Evolutionary conservation across 2,797 vertebrate genomes (phyloP).

Genomic region (Sarcophilus harrisii): DNA sequence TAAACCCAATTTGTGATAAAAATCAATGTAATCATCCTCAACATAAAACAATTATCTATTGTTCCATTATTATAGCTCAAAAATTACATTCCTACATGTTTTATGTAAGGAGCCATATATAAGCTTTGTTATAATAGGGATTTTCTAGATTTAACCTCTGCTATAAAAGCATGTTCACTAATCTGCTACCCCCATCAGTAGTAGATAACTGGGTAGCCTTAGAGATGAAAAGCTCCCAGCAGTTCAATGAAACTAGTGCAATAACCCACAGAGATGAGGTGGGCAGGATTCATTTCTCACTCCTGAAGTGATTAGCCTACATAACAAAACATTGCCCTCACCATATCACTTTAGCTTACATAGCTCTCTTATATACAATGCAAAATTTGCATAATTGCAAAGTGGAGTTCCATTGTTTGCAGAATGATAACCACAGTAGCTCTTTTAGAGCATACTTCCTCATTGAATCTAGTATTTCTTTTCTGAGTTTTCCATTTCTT

Average conservation of each 20-base stretch:
- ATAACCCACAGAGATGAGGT: not conserved
- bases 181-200: not conserved
- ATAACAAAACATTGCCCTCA: not conserved
- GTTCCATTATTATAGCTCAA: constrained; percentile 29
- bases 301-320: not conserved
- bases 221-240: constrained; percentile 43
- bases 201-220: constrained; percentile 22
- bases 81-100: not conserved
- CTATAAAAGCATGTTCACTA: constrained; percentile 38
- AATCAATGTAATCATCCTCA: constrained; percentile 7
- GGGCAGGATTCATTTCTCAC: constrained; percentile 1
- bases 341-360: not conserved
- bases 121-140: constrained; percentile 28
- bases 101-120: constrained; percentile 38
- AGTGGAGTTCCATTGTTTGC: not conserved
- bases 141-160: constrained; percentile 41
- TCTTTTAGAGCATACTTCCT: not conserved
- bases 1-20: not conserved
- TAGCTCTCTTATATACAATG: not conserved
- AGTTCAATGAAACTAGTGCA: not conserved
- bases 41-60: not conserved
- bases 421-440: not conserved
- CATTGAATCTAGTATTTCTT: constrained; percentile 17
- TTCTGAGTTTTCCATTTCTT: not conserved
- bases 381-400: not conserved